Percentiles rank a stretch among this genome's conserved stretches.
Evolutionary conservation across 2,888 invertebrate species (phyloP).

Genomic region (Caenorhabditis afra): DNA sequence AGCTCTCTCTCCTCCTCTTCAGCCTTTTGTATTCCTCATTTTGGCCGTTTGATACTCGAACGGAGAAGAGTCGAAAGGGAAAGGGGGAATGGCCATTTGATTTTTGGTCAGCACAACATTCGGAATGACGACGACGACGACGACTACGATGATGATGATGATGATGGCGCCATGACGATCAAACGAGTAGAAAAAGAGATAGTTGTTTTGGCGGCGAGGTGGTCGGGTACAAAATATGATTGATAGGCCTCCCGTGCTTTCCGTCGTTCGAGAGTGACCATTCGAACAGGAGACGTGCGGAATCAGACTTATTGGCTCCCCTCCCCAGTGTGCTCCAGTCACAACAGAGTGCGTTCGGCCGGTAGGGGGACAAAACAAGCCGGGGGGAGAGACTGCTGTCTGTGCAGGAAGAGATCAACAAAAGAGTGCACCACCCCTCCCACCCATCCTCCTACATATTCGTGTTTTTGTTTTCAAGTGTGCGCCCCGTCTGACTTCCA

Average conservation of each 20-base stretch:
- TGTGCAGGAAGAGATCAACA: too few species aligned
- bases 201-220: not conserved
- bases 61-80: not conserved
- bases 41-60: constrained; percentile 13
- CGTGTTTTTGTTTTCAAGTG: too few species aligned
- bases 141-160: not conserved
- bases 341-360: too few species aligned
- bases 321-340: too few species aligned
- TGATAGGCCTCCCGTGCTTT: not conserved
- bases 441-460: too few species aligned
- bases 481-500: too few species aligned
- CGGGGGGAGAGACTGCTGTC: too few species aligned
- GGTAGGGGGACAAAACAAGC: too few species aligned
- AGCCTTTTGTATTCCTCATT: not conserved
- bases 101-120: not conserved
- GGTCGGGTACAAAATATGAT: constrained; percentile 4
- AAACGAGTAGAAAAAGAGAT: not conserved
- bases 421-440: too few species aligned
- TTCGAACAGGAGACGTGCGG: too few species aligned
- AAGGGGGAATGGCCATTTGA: constrained; percentile 1
- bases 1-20: not conserved
- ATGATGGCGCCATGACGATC: not conserved
- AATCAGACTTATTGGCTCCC: too few species aligned
- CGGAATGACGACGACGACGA: not conserved
- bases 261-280: not conserved